Conservation (phyloP, 2,888 invertebrate species). For the Caenorhabditis zanzibari region DNA sequence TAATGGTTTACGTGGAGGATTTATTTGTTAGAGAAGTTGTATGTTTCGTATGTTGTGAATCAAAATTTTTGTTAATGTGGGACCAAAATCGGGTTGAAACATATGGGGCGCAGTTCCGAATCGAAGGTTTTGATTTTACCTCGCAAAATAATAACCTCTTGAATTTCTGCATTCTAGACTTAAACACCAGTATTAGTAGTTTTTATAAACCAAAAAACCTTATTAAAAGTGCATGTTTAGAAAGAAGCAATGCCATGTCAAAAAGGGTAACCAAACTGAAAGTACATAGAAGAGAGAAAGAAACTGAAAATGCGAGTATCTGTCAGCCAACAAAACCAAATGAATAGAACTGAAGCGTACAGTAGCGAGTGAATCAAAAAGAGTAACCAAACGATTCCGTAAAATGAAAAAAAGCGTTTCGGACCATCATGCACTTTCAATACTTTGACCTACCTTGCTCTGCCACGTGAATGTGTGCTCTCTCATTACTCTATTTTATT, state of each 20-base stretch:
- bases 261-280: conserved; percentile 26
- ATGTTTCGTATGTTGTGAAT: not conserved
- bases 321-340: conserved; percentile 33
- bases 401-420: conserved; percentile 23
- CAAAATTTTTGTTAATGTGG: not conserved
- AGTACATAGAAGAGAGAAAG: conserved; percentile 4
- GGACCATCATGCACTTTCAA: conserved; percentile 34
- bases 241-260: conserved; percentile 8
- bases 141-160: no score
- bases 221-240: not conserved
- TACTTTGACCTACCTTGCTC: conserved; percentile 43
- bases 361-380: conserved; percentile 22
- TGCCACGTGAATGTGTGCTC: conserved; percentile 1
- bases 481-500: conserved; percentile 64
- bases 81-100: conserved; percentile 2
- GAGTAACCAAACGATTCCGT: conserved; percentile 27
- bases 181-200: not conserved
- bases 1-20: not conserved
- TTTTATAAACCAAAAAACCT: not conserved
- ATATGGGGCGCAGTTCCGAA: no score
- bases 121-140: no score
- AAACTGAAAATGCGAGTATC: conserved; percentile 21
- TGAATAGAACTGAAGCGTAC: conserved; percentile 40
- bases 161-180: no score
- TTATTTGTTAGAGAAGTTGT: conserved; percentile 7